Conservation (phyloP, 2,113 vertebrate species). For the Myrmecophaga tridactyla region DNA sequence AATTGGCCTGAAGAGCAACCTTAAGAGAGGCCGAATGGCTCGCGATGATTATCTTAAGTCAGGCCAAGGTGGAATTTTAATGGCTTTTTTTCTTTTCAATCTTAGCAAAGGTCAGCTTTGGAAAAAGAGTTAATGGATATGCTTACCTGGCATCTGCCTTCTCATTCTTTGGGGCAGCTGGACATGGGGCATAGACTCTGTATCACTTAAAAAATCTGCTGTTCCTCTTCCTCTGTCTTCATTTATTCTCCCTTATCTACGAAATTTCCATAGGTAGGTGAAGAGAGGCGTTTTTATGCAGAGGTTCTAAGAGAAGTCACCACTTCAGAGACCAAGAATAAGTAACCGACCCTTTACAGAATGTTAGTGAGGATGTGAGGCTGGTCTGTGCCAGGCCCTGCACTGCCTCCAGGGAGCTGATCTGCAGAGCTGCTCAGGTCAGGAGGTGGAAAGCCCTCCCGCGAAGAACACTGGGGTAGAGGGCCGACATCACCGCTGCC, state of each 20-base stretch:
- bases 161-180: neutral
- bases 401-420: neutral
- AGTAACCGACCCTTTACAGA: neutral
- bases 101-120: conserved; percentile 30
- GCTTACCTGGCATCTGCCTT: conserved; percentile 13
- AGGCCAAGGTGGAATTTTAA: conserved; percentile 19
- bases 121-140: neutral
- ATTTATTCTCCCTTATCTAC: neutral
- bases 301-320: neutral
- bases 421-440: neutral
- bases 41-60: neutral
- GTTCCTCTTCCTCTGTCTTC: neutral
- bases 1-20: neutral
- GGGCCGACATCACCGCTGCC: fast-evolving
- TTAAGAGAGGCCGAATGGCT: neutral
- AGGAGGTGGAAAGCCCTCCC: fast-evolving
- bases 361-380: neutral
- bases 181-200: neutral
- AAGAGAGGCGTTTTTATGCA: neutral
- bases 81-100: conserved; percentile 42
- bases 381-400: neutral
- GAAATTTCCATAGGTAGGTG: neutral
- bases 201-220: neutral
- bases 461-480: neutral
- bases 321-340: neutral